A percentile compares a stretch with the other conserved stretches of the same genome.
These are phyloP conservation scores for Choloepus hoffmanni DNA, from an alignment of 2,113 vertebrate genomes.

Conservation along the genomic window DNA sequence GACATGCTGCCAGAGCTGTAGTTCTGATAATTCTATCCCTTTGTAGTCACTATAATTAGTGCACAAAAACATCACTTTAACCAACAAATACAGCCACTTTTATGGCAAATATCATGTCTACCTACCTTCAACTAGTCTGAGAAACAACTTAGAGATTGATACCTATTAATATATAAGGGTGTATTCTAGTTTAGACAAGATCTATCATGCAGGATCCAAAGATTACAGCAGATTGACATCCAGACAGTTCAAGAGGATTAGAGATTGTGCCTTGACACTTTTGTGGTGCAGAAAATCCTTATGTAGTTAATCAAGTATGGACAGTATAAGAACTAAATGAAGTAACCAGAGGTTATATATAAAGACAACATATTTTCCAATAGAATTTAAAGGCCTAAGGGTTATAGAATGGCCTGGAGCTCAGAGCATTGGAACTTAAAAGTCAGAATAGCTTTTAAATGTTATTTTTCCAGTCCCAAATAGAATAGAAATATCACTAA, in stretches of 20 bases:
- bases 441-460: neutral
- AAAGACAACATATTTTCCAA: neutral
- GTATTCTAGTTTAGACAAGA: slow-evolving; percentile 2
- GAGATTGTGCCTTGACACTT: neutral
- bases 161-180: neutral
- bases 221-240: neutral
- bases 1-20: neutral
- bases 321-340: neutral
- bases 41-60: neutral
- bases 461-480: neutral
- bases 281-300: neutral
- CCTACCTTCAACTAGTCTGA: neutral
- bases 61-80: slow-evolving; percentile 17
- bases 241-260: neutral
- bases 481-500: neutral
- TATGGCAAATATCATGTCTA: neutral
- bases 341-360: neutral
- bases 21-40: neutral
- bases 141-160: neutral
- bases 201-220: neutral
- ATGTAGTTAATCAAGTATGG: neutral
- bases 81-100: neutral
- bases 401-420: neutral
- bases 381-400: neutral
- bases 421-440: slow-evolving; percentile 40